A percentile compares a stretch with the other conserved stretches of the same genome.
phyloP scores from a whole-genome alignment of 2,113 vertebrate species.

The Carettochelys insculpta region DNA sequence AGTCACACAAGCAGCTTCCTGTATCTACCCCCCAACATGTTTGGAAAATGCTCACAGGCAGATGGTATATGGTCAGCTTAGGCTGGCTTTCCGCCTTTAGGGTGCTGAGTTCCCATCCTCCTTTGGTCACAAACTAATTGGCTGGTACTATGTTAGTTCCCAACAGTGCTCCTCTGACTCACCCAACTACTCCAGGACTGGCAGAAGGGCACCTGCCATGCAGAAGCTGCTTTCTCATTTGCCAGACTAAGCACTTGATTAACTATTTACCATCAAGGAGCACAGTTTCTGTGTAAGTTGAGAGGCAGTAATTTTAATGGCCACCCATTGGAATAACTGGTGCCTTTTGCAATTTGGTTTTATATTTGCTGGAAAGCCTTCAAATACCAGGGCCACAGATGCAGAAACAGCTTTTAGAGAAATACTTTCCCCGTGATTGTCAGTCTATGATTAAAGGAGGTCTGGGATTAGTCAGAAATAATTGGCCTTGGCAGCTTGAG shows the following conservation, averaged over 20 bases:
- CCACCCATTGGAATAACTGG: background rate
- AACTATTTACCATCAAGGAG: background rate
- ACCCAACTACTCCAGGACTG: background rate
- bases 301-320: background rate
- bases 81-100: background rate
- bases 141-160: background rate
- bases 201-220: background rate
- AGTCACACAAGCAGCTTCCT: background rate
- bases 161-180: background rate
- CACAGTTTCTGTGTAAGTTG: background rate
- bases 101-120: background rate
- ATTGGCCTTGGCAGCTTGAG: conserved; percentile 3
- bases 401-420: background rate
- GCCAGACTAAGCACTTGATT: background rate
- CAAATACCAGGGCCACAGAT: background rate
- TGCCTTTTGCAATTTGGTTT: background rate
- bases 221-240: background rate
- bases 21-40: background rate
- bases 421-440: background rate
- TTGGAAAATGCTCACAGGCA: conserved; percentile 22
- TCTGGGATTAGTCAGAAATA: conserved; percentile 21
- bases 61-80: background rate
- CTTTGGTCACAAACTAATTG: background rate
- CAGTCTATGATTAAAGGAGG: background rate
- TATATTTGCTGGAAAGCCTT: background rate